Base-by-base conservation (phyloP, 2,888 invertebrate species). In the Drosophila falleni region DNA sequence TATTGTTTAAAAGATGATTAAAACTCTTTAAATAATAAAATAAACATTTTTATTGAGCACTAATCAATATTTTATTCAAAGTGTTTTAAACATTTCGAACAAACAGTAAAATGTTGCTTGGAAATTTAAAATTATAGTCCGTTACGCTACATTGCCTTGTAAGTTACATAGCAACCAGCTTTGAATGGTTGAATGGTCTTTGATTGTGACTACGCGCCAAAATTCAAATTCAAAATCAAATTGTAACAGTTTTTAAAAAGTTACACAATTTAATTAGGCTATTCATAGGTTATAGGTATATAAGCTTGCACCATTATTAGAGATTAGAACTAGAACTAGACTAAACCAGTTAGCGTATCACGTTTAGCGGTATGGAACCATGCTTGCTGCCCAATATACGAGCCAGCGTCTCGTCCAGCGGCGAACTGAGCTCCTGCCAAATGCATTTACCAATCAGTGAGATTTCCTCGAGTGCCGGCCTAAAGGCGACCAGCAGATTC, bases 361-460 rank as follows among this genome's bases (percentile, higher is more conserved):
- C 97, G 93, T 97, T 96, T 53, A 98, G 93, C 69, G 96, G 96
- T 86, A 98, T 94, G 35, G 96, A 96, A 90, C 96, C 96, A 92
- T 97, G 95, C 90, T 96, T 96, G 65, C 94, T 93, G 51, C 95
- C 95, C 71, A 97, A 94, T 80, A 96, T 94, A 19, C 94, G 92
- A 13, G 96, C 93, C 56, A 98, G 92, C 76, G 94, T 94, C 31
- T 92, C 91, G 68, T 95, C 95, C 55, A 96, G 96, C 37, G 96
- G 92, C 46, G 95, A 94, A 31, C 95, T 94, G 46, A 97, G 93
- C 92, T 97, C 97, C 82, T 97, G 96, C 98, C 98, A 98, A 13
- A 96, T 95, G 93, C 97, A 98, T 92, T 97, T 97, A 64, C 97
- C 97, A 89, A 96, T 96, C 5, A 97, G 94, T 10, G 96, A 95